Evolutionary conservation across 2,888 invertebrate genomes (phyloP).

Genomic region (Acleris literana): DNA sequence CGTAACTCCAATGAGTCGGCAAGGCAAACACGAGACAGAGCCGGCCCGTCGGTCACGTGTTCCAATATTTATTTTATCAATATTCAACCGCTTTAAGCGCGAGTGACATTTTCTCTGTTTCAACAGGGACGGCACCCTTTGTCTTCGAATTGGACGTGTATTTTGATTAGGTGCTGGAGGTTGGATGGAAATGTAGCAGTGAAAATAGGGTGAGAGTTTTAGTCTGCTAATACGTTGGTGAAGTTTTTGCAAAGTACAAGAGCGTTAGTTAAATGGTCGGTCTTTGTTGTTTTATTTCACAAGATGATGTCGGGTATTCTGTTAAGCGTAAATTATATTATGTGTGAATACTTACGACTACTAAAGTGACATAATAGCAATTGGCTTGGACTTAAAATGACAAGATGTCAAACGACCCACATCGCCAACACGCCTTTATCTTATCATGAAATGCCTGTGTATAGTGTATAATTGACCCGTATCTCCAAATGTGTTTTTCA

Average conservation of each 20-base stretch:
- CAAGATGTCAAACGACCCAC: too few relatives aligned
- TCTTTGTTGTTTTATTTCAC: too few relatives aligned
- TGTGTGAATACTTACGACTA: too few relatives aligned
- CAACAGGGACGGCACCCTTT: conserved; percentile 39
- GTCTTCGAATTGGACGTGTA: conserved; percentile 27
- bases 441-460: too few relatives aligned
- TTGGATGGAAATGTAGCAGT: conserved; percentile 3
- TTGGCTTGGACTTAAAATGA: too few relatives aligned
- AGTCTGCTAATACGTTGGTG: not conserved
- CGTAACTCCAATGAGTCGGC: conserved; percentile 38
- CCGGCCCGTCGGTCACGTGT: conserved; percentile 61
- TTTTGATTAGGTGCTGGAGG: conserved; percentile 22
- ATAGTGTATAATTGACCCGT: too few relatives aligned
- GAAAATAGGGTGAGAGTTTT: conserved; percentile 9
- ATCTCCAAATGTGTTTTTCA: too few relatives aligned
- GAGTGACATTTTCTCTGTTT: conserved; percentile 49
- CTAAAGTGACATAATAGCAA: too few relatives aligned
- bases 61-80: conserved; percentile 77
- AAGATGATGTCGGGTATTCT: too few relatives aligned
- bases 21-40: conserved; percentile 46
- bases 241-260: not conserved
- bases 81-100: conserved; percentile 67
- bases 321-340: too few relatives aligned
- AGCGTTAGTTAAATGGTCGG: too few relatives aligned
- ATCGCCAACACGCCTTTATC: too few relatives aligned